phyloP scores from a whole-genome alignment of 1,140 invertebrate genomes.

The Trachelipus rathkii region DNA sequence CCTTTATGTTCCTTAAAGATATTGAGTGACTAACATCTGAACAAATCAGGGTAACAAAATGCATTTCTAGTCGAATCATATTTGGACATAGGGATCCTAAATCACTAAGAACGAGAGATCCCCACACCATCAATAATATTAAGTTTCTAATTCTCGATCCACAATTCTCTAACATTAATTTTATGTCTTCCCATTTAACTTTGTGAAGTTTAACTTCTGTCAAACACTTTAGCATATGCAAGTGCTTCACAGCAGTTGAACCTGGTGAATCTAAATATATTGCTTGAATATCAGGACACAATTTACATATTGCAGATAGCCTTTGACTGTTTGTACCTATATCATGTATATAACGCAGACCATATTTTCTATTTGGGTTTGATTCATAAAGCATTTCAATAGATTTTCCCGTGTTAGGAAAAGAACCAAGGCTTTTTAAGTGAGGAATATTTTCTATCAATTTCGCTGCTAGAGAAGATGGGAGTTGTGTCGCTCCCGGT shows the following conservation, averaged over 20 bases:
- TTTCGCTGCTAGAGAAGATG: constrained; percentile 3
- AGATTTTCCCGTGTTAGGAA: constrained; percentile 20
- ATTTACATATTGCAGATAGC: constrained; percentile 6
- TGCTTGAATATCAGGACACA: constrained; percentile 26
- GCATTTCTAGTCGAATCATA: constrained; percentile 25
- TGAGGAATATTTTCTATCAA: constrained; percentile 22
- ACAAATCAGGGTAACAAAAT: constrained; percentile 13
- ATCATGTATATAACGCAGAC: constrained; percentile 25
- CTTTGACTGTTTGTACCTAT: constrained; percentile 17
- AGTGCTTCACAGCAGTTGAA: constrained; percentile 18
- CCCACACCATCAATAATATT: constrained; percentile 27
- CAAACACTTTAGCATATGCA: constrained; percentile 21
- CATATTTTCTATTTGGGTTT: constrained; percentile 18
- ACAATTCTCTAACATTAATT: constrained; percentile 16
- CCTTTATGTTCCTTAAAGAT: constrained; percentile 9
- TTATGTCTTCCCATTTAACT: constrained; percentile 21
- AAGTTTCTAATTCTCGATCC: constrained; percentile 13
- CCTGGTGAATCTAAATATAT: constrained; percentile 26
- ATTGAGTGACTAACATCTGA: background rate
- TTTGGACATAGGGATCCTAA: constrained; percentile 20
- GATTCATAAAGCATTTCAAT: constrained; percentile 21
- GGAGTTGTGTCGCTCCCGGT: constrained; percentile 21
- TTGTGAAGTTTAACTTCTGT: constrained; percentile 27
- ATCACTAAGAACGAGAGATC: constrained; percentile 9
- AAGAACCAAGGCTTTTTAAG: constrained; percentile 26